Percentiles rank a stretch among this genome's conserved stretches.
phyloP scores from a whole-genome alignment of 2,797 vertebrate genomes.

The Helarctos malayanus region DNA sequence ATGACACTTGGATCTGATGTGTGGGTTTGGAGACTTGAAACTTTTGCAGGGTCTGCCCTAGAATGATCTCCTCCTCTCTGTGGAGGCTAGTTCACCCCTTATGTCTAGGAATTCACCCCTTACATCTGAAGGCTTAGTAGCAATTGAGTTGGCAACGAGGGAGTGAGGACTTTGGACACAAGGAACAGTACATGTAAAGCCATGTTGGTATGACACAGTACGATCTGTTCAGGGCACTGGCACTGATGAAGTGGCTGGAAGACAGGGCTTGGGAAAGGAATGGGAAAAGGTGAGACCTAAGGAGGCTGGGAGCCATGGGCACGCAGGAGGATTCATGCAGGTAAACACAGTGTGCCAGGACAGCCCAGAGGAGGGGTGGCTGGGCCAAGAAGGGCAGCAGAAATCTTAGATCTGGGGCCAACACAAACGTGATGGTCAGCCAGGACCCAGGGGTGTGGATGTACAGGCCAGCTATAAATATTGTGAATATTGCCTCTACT shows the following conservation, averaged over 20 bases:
- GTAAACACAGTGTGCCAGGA: fast-evolving
- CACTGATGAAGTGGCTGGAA: neutral
- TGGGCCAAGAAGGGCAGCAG: neutral
- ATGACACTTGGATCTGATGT: neutral
- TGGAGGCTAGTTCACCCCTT: neutral
- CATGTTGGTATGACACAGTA: neutral
- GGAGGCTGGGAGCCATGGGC: neutral
- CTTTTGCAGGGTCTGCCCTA: neutral
- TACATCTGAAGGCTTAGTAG: neutral
- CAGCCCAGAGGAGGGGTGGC: neutral
- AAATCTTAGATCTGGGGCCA: neutral
- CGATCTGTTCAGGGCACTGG: neutral
- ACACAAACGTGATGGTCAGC: neutral
- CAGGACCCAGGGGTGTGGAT: neutral
- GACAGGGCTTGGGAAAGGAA: neutral
- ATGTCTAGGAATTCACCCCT: neutral
- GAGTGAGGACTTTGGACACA: neutral
- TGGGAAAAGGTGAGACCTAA: neutral
- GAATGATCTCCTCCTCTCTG: neutral
- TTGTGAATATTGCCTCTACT: neutral
- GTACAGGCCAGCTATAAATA: neutral
- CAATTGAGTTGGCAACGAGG: neutral
- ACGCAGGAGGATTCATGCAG: neutral
- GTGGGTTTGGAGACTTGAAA: neutral
- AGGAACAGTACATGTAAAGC: neutral